phyloP scores from a whole-genome alignment of 2,888 invertebrate species.

The Apotomis betuletana region DNA sequence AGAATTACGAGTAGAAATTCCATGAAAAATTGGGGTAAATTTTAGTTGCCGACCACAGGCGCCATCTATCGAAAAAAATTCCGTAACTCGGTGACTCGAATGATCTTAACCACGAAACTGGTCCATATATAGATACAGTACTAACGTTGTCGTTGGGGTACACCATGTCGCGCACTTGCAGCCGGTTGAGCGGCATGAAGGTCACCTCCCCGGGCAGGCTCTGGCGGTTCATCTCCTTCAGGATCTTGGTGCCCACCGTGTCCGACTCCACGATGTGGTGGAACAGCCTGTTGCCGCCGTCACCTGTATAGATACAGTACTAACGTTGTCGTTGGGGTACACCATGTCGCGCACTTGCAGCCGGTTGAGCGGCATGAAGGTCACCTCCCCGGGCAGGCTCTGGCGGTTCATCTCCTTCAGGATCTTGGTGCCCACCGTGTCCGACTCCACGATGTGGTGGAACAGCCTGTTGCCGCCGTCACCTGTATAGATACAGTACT shows the following conservation, averaged over 20 bases:
- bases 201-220: constrained; percentile 99
- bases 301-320: constrained; percentile 64
- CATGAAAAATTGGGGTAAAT: no score
- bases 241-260: constrained; percentile 96
- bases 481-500: constrained; percentile 51
- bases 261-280: constrained; percentile 99
- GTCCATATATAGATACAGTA: constrained; percentile 30
- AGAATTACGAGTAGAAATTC: no score
- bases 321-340: constrained; percentile 78
- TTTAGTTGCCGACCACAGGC: no score
- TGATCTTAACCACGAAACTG: no score
- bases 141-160: constrained; percentile 80
- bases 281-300: constrained; percentile 93
- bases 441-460: constrained; percentile 99
- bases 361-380: constrained; percentile 99
- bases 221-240: constrained; percentile 99
- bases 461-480: no score
- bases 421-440: constrained; percentile 98
- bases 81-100: no score
- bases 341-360: constrained; percentile 86
- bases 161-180: constrained; percentile 86
- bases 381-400: constrained; percentile 98
- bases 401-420: constrained; percentile 99
- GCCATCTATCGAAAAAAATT: no score
- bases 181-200: constrained; percentile 98